Base-by-base conservation (phyloP, 1,140 invertebrate species). In the Argopecten irradians region DNA sequence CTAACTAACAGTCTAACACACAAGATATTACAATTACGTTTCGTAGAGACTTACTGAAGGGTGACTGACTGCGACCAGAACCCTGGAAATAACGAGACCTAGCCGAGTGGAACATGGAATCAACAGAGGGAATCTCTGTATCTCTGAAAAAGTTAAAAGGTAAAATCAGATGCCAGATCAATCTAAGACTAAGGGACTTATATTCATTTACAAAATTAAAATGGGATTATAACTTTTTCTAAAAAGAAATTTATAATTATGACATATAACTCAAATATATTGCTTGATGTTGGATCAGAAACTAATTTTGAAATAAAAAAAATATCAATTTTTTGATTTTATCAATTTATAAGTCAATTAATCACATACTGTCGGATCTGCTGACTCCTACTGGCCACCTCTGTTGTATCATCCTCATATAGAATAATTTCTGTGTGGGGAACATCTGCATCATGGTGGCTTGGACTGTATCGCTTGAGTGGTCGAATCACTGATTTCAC, bases 361-460 rank as follows among this genome's bases (percentile, higher is more conserved):
- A 83, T n/a, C 41, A 91, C 93, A 89, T 88, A 94, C 93, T 93
- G 91, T 87, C 71, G 89, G 1, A 87, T 41, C 55, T 92, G 90
- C 32, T 87, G 82, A 33, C 90, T 86, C 34, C 83, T 88, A 86
- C 90, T 92, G 32, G 90, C 87, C 14, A 90, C 86, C 33, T 93
- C 92, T 55, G 86, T 86, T 0, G 83, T 90, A 43, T 92, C 91
- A 89, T 94, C 94, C 88, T 94, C 94, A 85, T 93, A 94, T 33
- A 95, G 88, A 32, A 95, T 93, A 84, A 95, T 94, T 89, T 95
- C 94, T 86, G 94, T 94, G 86, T 94, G 94, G 3, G 94, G 94
- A 14, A 88, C 90, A 55, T 87, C 91, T 16, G 88, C 90, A 1
- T 87, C 89, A 28, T 90, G 87, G 86, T 92, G 92, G 19, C 89